These are phyloP conservation scores for Halyomorpha halys DNA, from an alignment of 1,140 invertebrate species.

Conservation along the genomic window DNA sequence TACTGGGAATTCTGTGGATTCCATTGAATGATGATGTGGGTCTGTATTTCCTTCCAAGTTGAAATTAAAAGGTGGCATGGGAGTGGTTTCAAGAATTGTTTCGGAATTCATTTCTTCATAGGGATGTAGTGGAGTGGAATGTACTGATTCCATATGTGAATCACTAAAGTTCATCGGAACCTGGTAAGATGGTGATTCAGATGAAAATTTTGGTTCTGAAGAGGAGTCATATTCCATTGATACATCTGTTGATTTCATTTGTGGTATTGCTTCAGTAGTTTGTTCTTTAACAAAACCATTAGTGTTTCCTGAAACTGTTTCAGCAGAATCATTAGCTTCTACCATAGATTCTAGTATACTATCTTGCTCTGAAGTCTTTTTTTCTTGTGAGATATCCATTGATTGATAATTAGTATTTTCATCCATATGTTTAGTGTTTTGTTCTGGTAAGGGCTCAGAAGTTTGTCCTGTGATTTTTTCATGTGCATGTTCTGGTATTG, in stretches of 20 bases:
- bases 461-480: not conserved
- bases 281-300: conserved; percentile 33
- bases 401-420: too few relatives aligned
- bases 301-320: not conserved
- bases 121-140: too few relatives aligned
- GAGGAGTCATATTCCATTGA: conserved; percentile 35
- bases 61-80: too few relatives aligned
- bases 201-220: conserved; percentile 29
- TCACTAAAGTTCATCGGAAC: conserved; percentile 26
- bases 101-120: too few relatives aligned
- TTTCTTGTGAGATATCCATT: not conserved
- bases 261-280: conserved; percentile 32
- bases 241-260: conserved; percentile 32
- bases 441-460: not conserved
- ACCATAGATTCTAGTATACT: not conserved
- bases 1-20: too few relatives aligned
- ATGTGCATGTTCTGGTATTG: not conserved
- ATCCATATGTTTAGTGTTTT: too few relatives aligned
- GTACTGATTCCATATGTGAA: too few relatives aligned
- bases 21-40: too few relatives aligned
- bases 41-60: too few relatives aligned
- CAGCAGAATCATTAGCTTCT: not conserved
- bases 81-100: too few relatives aligned
- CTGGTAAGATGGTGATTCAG: conserved; percentile 33
- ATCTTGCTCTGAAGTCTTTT: not conserved